phyloP scores from a whole-genome alignment of 2,113 vertebrate species.

The Paramormyrops kingsleyae region DNA sequence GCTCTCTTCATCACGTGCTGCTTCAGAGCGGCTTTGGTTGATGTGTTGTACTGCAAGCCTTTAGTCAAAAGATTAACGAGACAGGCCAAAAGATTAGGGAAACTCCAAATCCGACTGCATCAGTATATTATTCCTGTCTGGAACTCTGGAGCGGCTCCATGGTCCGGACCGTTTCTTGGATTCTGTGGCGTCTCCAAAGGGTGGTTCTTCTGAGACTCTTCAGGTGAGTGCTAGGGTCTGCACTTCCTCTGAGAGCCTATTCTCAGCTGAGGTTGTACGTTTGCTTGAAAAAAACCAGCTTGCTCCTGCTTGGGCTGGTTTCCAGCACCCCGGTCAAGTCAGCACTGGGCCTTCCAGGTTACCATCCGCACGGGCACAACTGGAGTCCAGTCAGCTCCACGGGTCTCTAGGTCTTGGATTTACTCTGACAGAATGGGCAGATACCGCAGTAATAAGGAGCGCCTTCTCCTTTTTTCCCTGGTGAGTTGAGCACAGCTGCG shows the following conservation, averaged over 20 bases:
- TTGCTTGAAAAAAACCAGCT: background rate
- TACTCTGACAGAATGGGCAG: background rate
- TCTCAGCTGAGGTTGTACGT: background rate
- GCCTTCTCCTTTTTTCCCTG: background rate
- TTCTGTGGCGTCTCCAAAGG: background rate
- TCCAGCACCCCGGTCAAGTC: background rate
- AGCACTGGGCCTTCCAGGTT: background rate
- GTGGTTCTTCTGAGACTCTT: background rate
- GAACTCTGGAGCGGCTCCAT: background rate
- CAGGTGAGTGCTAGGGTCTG: background rate
- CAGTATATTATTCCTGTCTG: background rate
- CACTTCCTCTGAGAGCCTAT: background rate
- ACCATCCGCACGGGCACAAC: background rate
- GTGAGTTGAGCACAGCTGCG: conserved; percentile 7
- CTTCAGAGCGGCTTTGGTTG: background rate
- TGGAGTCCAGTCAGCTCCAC: background rate
- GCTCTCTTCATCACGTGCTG: background rate
- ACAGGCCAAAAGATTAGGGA: background rate
- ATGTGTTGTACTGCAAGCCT: background rate
- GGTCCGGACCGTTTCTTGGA: background rate
- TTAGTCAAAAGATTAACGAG: background rate
- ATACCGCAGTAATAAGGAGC: background rate
- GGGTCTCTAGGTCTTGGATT: background rate
- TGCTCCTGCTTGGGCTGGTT: background rate
- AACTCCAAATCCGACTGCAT: background rate